Evolutionary conservation across 2,888 invertebrate genomes (phyloP).

Genomic region (Boloria selene): DNA sequence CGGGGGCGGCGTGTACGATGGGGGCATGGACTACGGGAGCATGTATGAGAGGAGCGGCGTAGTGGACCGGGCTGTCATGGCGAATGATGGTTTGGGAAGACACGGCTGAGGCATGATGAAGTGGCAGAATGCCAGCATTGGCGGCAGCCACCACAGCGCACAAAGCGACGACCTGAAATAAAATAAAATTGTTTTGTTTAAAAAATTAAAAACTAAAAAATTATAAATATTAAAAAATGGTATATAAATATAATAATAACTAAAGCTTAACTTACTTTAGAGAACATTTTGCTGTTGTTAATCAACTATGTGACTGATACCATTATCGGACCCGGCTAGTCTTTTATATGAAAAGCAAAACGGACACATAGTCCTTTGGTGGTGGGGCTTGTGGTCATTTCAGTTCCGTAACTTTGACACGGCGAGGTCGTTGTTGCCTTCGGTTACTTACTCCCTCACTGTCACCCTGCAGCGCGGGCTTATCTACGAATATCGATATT

Average conservation of each 20-base stretch:
- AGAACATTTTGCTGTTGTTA: slow-evolving; percentile 80
- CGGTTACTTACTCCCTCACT: slow-evolving; percentile 52
- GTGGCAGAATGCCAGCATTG: slow-evolving; percentile 79
- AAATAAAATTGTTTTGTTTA: slow-evolving; percentile 20
- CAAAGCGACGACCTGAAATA: slow-evolving; percentile 67
- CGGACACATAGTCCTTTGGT: slow-evolving; percentile 69
- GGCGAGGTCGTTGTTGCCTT: slow-evolving; percentile 72
- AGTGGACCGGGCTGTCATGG: slow-evolving; percentile 70
- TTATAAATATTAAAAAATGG: not conserved
- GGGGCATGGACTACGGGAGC: slow-evolving; percentile 63
- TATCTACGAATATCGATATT: slow-evolving; percentile 44
- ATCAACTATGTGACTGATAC: slow-evolving; percentile 80
- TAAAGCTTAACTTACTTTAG: slow-evolving; percentile 69
- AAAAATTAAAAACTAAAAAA: not conserved
- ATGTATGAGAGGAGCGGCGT: slow-evolving; percentile 53
- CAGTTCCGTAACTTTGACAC: slow-evolving; percentile 82
- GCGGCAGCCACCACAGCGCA: slow-evolving; percentile 77
- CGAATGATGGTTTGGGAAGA: slow-evolving; percentile 79
- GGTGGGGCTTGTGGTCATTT: slow-evolving; percentile 75
- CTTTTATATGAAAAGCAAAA: slow-evolving; percentile 82
- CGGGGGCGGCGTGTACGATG: slow-evolving; percentile 57
- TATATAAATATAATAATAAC: not conserved
- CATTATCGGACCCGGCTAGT: slow-evolving; percentile 70
- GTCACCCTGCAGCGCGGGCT: slow-evolving; percentile 45
- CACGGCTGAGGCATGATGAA: slow-evolving; percentile 69